These are phyloP conservation scores for Drosophila oshimai DNA, from an alignment of 1,140 invertebrate genomes.

Conservation along the genomic window DNA sequence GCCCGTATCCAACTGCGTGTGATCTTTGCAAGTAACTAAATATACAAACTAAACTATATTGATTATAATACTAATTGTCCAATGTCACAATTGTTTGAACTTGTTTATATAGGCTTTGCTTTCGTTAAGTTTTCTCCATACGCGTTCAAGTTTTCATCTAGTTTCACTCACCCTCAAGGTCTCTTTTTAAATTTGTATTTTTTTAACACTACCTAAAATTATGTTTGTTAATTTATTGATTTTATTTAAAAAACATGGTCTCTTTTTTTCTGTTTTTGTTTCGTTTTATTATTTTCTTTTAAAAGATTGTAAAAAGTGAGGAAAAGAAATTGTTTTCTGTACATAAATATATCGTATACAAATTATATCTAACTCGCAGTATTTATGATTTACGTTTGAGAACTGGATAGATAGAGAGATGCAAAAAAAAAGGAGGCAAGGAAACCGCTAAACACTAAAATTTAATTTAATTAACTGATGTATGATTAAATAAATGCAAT, in stretches of 20 bases:
- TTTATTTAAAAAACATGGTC: not conserved
- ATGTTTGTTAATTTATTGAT: slow-evolving; percentile 49
- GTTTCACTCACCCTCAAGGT: slow-evolving; percentile 1
- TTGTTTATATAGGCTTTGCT: slow-evolving; percentile 22
- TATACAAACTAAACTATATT: not conserved
- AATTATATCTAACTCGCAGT: slow-evolving; percentile 67
- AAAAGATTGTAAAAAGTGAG: slow-evolving; percentile 20
- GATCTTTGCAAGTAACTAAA: slow-evolving; percentile 18
- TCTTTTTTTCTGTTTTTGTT: slow-evolving; percentile 13
- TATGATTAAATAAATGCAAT: slow-evolving; percentile 78
- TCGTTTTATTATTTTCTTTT: slow-evolving; percentile 1
- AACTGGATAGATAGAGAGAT: slow-evolving; percentile 7
- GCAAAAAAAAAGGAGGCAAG: slow-evolving; percentile 27
- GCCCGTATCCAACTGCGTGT: slow-evolving; percentile 18
- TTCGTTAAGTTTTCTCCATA: slow-evolving; percentile 48
- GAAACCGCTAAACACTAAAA: slow-evolving; percentile 41
- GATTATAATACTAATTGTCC: slow-evolving; percentile 39
- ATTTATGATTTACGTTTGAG: slow-evolving; percentile 72
- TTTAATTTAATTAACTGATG: slow-evolving; percentile 72
- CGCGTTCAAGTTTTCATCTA: slow-evolving; percentile 42
- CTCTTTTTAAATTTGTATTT: not conserved
- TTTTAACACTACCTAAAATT: not conserved
- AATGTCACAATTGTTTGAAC: slow-evolving; percentile 55
- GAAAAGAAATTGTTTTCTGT: slow-evolving; percentile 28
- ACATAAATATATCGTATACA: slow-evolving; percentile 32